Conservation (phyloP, 2,797 vertebrate genomes). For the Halcyon badia region DNA sequence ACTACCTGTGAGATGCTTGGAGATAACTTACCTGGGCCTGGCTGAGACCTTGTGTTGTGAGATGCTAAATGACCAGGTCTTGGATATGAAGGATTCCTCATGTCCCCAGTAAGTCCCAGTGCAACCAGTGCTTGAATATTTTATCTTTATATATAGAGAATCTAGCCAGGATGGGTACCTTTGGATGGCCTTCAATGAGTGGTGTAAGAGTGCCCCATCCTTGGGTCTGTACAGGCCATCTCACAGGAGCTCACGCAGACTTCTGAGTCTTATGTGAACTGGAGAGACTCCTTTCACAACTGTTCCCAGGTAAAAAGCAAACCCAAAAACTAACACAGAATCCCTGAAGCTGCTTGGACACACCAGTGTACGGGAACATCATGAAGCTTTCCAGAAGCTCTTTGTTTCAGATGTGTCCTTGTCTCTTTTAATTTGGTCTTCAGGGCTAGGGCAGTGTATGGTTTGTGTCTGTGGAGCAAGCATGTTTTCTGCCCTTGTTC, state of each 20-base stretch:
- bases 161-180: background rate
- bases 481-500: background rate
- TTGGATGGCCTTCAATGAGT: background rate
- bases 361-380: background rate
- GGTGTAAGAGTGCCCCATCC: background rate
- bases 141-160: background rate
- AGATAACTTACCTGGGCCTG: background rate
- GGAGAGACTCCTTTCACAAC: background rate
- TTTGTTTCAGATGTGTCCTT: background rate
- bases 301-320: background rate
- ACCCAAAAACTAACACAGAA: background rate
- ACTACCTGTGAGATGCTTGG: background rate
- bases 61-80: background rate
- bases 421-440: background rate
- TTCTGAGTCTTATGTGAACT: background rate
- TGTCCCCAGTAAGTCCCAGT: accelerated
- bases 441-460: background rate
- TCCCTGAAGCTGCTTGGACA: background rate
- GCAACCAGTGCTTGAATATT: background rate
- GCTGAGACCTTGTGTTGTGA: background rate
- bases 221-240: background rate
- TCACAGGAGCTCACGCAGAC: background rate
- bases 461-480: background rate
- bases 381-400: background rate
- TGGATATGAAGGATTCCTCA: background rate